Evolutionary conservation across 2,888 invertebrate genomes (phyloP).

Genomic region (Ochlodes sylvanus): DNA sequence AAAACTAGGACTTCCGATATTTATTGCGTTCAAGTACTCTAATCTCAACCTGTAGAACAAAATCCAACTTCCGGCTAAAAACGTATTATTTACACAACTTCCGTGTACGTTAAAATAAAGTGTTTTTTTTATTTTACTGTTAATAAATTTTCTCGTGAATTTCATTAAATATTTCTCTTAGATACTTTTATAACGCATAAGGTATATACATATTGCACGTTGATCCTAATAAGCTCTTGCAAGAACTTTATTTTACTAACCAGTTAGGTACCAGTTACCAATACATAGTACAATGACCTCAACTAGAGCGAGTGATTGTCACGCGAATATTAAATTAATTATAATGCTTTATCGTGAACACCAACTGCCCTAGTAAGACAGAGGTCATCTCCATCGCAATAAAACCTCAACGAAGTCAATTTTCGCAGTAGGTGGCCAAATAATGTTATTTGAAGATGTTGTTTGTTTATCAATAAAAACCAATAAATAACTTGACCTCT

Average conservation of each 20-base stretch:
- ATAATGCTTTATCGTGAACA: constrained; percentile 17
- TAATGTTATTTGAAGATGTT: constrained; percentile 44
- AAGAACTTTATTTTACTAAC: constrained; percentile 11
- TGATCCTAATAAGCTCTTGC: not conserved
- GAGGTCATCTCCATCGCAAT: constrained; percentile 22
- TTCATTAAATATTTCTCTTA: too few species aligned
- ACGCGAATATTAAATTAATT: constrained; percentile 18
- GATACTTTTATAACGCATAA: too few species aligned
- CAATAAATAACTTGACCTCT: constrained; percentile 16
- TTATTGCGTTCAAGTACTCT: constrained; percentile 25
- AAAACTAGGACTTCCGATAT: constrained; percentile 46
- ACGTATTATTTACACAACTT: too few species aligned
- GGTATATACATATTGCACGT: too few species aligned
- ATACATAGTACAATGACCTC: constrained; percentile 18
- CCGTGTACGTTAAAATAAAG: too few species aligned
- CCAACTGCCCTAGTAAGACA: constrained; percentile 22
- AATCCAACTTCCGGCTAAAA: not conserved
- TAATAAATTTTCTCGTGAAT: too few species aligned
- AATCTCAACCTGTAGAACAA: not conserved
- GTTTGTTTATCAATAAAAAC: constrained; percentile 49
- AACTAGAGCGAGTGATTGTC: constrained; percentile 2
- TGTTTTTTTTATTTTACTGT: too few species aligned
- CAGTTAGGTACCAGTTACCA: not conserved
- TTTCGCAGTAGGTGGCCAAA: constrained; percentile 30
- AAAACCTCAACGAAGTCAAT: constrained; percentile 17